These are phyloP conservation scores for Campoplex capitator DNA, from an alignment of 2,888 invertebrate genomes.

Conservation along the genomic window DNA sequence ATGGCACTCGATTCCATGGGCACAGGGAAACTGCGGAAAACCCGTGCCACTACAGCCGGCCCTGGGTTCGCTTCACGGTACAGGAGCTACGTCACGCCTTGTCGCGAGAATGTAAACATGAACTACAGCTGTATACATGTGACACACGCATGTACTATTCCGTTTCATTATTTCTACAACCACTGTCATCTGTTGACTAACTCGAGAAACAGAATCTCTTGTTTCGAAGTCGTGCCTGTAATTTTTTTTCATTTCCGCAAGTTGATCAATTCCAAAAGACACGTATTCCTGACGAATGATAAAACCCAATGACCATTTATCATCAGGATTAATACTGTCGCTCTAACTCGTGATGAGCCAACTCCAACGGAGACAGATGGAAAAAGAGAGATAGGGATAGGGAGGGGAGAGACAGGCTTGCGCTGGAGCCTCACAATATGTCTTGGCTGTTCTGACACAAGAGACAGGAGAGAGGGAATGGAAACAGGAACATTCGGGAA, in stretches of 20 bases:
- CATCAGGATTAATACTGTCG: slow-evolving; percentile 65
- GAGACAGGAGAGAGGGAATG: neutral
- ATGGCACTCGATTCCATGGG: no score
- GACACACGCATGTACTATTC: no score
- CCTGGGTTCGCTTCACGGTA: no score
- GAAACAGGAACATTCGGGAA: slow-evolving; percentile 26
- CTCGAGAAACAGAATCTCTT: neutral
- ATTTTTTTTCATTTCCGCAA: neutral
- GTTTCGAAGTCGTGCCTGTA: neutral
- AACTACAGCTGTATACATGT: no score
- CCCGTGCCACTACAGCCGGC: no score
- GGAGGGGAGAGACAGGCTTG: slow-evolving; percentile 16
- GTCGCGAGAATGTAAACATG: no score
- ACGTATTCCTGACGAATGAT: slow-evolving; percentile 61
- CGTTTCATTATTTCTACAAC: neutral
- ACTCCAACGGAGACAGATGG: neutral
- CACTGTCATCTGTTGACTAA: slow-evolving; percentile 5
- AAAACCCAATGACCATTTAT: slow-evolving; percentile 63
- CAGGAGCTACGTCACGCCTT: no score
- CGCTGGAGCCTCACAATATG: slow-evolving; percentile 8
- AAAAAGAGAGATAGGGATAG: neutral
- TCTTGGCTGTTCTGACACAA: slow-evolving; percentile 37
- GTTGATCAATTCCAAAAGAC: neutral
- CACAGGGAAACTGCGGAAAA: no score
- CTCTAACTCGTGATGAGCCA: slow-evolving; percentile 11